A percentile compares a stretch with the other conserved stretches of the same genome.
Conservation (phyloP, 2,888 invertebrate genomes). For the Yponomeuta plumbellus region DNA sequence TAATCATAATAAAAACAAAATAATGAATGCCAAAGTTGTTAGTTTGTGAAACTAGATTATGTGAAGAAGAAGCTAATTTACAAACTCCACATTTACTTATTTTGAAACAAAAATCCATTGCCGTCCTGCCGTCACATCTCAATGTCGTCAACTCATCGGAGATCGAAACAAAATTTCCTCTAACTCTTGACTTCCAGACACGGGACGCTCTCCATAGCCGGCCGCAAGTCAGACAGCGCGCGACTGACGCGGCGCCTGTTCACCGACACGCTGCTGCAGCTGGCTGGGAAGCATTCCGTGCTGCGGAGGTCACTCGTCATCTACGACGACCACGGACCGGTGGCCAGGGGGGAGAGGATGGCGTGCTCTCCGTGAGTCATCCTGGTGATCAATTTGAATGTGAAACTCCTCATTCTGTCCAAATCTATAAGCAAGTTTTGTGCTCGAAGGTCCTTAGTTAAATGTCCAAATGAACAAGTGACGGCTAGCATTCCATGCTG, state of each 20-base stretch:
- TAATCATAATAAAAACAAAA: too few relatives aligned
- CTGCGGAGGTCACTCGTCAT: slow-evolving; percentile 90
- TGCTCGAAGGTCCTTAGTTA: too few relatives aligned
- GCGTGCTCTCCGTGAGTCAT: slow-evolving; percentile 87
- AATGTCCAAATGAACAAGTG: too few relatives aligned
- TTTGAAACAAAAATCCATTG: too few relatives aligned
- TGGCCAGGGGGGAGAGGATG: slow-evolving; percentile 90
- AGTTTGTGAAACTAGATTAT: too few relatives aligned
- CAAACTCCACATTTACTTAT: too few relatives aligned
- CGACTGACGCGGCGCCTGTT: slow-evolving; percentile 83
- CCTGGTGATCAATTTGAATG: neutral
- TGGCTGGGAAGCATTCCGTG: slow-evolving; percentile 84
- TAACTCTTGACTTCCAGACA: slow-evolving; percentile 59
- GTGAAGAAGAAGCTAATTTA: too few relatives aligned
- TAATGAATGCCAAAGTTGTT: too few relatives aligned
- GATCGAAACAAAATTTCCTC: neutral
- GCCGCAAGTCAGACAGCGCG: slow-evolving; percentile 80
- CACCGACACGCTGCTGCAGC: slow-evolving; percentile 85
- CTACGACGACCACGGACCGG: slow-evolving; percentile 91
- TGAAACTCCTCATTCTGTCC: neutral
- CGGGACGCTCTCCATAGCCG: slow-evolving; percentile 84
- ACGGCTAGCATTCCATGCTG: too few relatives aligned
- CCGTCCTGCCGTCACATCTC: too few relatives aligned
- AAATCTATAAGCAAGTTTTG: too few relatives aligned
- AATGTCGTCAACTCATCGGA: too few relatives aligned